Conservation (phyloP, 2,888 invertebrate species). For the Eupithecia tripunctaria region DNA sequence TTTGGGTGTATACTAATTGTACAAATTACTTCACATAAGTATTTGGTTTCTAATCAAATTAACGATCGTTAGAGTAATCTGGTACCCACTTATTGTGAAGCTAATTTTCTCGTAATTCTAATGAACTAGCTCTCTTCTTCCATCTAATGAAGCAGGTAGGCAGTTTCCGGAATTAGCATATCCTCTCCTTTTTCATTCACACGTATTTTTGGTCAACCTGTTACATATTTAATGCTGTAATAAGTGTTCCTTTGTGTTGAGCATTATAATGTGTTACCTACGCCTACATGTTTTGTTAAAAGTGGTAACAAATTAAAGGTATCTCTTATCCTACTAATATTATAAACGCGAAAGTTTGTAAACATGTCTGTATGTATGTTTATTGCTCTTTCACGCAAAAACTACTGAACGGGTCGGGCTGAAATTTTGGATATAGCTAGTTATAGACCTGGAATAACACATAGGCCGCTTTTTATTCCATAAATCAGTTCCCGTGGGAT, state of each 20-base stretch:
- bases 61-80: not conserved
- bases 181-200: not conserved
- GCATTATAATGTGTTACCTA: not conserved
- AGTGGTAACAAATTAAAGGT: not conserved
- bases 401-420: too few species aligned
- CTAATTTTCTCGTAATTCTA: not conserved
- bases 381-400: too few species aligned
- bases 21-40: not conserved
- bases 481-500: too few species aligned
- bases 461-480: too few species aligned
- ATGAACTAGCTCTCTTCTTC: not conserved
- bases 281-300: not conserved
- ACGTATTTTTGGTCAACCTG: not conserved
- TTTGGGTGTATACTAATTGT: not conserved
- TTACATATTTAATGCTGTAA: constrained; percentile 3
- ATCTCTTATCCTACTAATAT: too few species aligned
- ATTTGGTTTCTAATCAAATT: not conserved
- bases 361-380: too few species aligned
- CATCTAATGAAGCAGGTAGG: constrained; percentile 1
- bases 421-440: too few species aligned
- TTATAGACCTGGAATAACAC: too few species aligned
- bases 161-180: not conserved
- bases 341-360: too few species aligned
- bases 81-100: not conserved
- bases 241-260: constrained; percentile 7